phyloP scores from a whole-genome alignment of 2,113 vertebrate species.

The Protobothrops flavoviridis region DNA sequence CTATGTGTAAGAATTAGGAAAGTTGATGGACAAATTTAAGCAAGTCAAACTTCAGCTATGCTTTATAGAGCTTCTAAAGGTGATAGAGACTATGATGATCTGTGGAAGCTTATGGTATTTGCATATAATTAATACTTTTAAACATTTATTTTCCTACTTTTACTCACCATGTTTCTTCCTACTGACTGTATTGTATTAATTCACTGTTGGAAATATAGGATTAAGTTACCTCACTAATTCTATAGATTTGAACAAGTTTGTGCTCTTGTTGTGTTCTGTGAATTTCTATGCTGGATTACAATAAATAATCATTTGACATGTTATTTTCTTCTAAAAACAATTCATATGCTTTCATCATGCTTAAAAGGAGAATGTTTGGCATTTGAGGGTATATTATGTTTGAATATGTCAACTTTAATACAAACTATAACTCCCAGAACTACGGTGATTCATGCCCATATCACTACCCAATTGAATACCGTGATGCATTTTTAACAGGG shows the following conservation, averaged over 20 bases:
- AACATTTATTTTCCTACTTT: neutral
- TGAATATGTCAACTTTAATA: neutral
- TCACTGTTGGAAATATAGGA: neutral
- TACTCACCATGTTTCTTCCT: neutral
- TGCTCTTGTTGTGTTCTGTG: neutral
- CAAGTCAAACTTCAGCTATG: neutral
- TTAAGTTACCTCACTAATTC: neutral
- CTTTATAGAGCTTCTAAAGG: neutral
- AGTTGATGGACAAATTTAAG: neutral
- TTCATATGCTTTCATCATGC: neutral
- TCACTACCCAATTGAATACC: neutral
- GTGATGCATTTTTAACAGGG: neutral
- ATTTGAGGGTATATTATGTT: neutral
- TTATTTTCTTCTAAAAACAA: neutral
- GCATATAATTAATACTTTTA: neutral
- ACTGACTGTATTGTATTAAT: neutral
- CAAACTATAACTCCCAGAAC: neutral
- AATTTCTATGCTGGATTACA: neutral
- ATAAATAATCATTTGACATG: neutral
- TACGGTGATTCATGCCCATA: neutral
- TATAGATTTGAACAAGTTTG: neutral
- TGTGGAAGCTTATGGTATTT: neutral
- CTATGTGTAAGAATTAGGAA: accelerated
- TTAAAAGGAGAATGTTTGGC: neutral
- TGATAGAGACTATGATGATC: neutral